phyloP scores from a whole-genome alignment of 1,140 invertebrate species.

The Cotesia typhae region DNA sequence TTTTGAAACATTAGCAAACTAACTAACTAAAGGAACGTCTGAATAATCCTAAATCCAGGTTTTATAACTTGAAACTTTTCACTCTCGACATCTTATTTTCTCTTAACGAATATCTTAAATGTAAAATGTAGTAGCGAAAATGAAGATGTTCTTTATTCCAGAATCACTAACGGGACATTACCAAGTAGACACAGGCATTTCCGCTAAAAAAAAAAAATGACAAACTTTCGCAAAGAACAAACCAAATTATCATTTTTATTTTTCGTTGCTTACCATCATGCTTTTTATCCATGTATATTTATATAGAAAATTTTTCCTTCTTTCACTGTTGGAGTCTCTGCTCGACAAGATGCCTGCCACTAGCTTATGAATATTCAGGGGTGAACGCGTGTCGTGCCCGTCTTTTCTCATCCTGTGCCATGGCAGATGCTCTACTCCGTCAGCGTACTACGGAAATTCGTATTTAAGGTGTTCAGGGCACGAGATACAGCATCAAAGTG shows the following conservation, averaged over 20 bases:
- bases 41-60: too few species aligned
- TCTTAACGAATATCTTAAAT: too few species aligned
- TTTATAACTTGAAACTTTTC: too few species aligned
- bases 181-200: background rate
- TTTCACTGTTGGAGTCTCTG: background rate
- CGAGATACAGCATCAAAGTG: slow-evolving; percentile 11
- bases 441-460: slow-evolving; percentile 31
- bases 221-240: slow-evolving; percentile 25
- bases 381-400: slow-evolving; percentile 27
- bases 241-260: slow-evolving; percentile 34
- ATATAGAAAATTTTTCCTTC: too few species aligned
- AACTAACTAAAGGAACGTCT: too few species aligned
- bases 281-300: background rate
- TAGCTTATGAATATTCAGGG: slow-evolving; percentile 39
- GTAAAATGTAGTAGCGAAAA: background rate
- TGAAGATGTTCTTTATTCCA: slow-evolving; percentile 4
- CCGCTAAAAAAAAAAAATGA: background rate
- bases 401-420: slow-evolving; percentile 18
- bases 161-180: slow-evolving; percentile 14
- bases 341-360: slow-evolving; percentile 25
- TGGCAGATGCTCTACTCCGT: slow-evolving; percentile 23
- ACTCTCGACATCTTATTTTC: too few species aligned
- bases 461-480: slow-evolving; percentile 30
- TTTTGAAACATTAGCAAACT: too few species aligned
- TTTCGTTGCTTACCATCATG: slow-evolving; percentile 3